These are phyloP conservation scores for Silvanus unidentatus DNA, from an alignment of 2,888 invertebrate genomes.

Conservation along the genomic window DNA sequence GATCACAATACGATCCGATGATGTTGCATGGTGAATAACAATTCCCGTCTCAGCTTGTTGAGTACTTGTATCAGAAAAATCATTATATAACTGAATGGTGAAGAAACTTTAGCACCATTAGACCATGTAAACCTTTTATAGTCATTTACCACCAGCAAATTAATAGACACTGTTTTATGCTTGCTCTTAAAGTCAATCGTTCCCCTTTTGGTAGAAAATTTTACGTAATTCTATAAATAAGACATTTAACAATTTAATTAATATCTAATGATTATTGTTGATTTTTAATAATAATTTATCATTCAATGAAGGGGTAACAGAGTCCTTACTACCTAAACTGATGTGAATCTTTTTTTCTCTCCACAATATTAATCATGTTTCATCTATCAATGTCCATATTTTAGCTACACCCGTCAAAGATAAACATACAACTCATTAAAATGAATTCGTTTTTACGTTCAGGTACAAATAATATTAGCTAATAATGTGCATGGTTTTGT, in stretches of 20 bases:
- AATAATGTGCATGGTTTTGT: conserved; percentile 20
- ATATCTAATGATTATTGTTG: too few species aligned
- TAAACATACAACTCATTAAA: conserved; percentile 34
- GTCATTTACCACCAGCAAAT: not conserved
- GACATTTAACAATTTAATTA: too few species aligned
- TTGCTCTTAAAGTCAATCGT: too few species aligned
- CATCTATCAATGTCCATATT: conserved; percentile 37
- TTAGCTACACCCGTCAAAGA: conserved; percentile 27
- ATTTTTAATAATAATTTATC: too few species aligned
- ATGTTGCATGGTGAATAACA: conserved; percentile 13
- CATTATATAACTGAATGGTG: conserved; percentile 1
- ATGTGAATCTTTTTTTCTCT: too few species aligned
- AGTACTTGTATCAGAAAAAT: conserved; percentile 20
- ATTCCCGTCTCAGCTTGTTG: conserved; percentile 30
- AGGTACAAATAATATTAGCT: conserved; percentile 11
- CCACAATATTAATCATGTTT: conserved; percentile 29
- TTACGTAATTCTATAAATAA: too few species aligned
- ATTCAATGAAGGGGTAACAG: too few species aligned
- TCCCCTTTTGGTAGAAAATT: conserved; percentile 10
- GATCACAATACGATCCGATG: conserved; percentile 13
- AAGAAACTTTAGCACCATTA: conserved; percentile 17
- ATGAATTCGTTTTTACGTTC: conserved; percentile 24
- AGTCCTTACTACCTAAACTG: too few species aligned
- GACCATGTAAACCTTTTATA: conserved; percentile 13
- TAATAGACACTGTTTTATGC: too few species aligned